Percentiles rank a stretch among this genome's conserved stretches.
These are phyloP conservation scores for Asarcornis scutulata DNA, from an alignment of 2,113 vertebrate genomes.

Conservation along the genomic window DNA sequence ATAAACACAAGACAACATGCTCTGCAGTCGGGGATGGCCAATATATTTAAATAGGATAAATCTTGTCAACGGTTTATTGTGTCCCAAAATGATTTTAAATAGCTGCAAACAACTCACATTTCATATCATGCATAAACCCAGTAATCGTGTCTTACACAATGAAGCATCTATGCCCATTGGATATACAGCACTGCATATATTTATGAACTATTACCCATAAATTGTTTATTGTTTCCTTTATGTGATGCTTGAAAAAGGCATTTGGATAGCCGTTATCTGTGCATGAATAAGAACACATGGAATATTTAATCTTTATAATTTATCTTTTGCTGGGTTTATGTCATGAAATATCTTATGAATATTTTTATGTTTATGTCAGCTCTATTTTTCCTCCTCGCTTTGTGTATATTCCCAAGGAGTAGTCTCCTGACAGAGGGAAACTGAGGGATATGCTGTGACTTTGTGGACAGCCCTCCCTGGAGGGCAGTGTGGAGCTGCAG, in stretches of 20 bases:
- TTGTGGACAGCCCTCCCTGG: slow-evolving; percentile 7
- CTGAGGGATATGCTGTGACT: background rate
- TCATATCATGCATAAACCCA: slow-evolving; percentile 1
- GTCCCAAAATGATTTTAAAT: slow-evolving; percentile 36
- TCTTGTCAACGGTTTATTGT: slow-evolving; percentile 45
- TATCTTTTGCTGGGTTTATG: background rate
- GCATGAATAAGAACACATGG: background rate
- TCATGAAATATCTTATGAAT: background rate
- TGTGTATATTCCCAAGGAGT: background rate
- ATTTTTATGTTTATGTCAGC: slow-evolving; percentile 3
- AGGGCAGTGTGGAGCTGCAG: slow-evolving; percentile 56
- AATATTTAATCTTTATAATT: slow-evolving; percentile 35
- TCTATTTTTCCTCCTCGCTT: background rate
- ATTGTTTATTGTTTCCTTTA: slow-evolving; percentile 43
- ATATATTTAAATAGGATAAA: slow-evolving; percentile 14
- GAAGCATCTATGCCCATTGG: slow-evolving; percentile 2
- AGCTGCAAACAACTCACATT: slow-evolving; percentile 3
- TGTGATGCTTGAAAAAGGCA: background rate
- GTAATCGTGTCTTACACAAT: background rate
- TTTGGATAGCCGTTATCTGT: background rate
- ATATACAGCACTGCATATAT: background rate
- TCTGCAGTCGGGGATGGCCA: slow-evolving; percentile 14
- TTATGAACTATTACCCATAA: slow-evolving; percentile 42
- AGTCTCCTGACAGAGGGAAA: background rate
- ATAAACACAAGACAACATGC: slow-evolving; percentile 46